Evolutionary conservation across 2,113 vertebrate genomes (phyloP), one percentile per base, ranked within the genome.

Genomic region (Centrocercus urophasianus): DNA sequence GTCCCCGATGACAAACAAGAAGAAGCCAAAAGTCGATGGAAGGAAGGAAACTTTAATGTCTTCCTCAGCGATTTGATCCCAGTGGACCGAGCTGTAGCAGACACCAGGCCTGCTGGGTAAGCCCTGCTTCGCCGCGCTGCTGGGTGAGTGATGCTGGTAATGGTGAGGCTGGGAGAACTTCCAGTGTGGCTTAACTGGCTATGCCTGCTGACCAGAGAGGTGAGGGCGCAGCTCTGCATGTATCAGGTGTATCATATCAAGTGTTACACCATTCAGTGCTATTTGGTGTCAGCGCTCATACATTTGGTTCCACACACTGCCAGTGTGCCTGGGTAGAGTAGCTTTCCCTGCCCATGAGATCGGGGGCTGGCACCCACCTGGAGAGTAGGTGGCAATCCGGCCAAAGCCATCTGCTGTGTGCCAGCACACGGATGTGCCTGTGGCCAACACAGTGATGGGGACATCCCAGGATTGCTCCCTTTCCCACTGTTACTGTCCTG

Each of bases 1-100:
- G 98, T 98, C 52, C 97, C 98, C 5, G 96, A 34, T 1, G 97
- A 97, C 3, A 98, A 99, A 74, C 96, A 98, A 60, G 89, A 94
- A 24, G 98, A 99, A 84, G 98, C 98, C 59, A 98, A 96, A 76
- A 98, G 94, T 27, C 97, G 98, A 63, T 99, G 99, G 99, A 98
- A 98, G 8, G 99, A 99, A 96, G 99, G 99, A 21, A 98, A 99
- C 81, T 99, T 99, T 78, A 99, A 99, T 0, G 99, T 99, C 94
- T 99, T 98, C 96, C 98, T 99, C 93, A 99, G 99, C 8, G 98
- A 99, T 21, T 56, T 98, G 97, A 99, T 99, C 89, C 99, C 99
- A 0, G 87, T 99, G 80, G 99, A 99, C 94, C 97, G 99, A 63
- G 99, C 98, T 79, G 82, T 99, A 27, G 96, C 98, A 2, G 99